A percentile compares a stretch with the other conserved stretches of the same genome.
phyloP scores from a whole-genome alignment of 2,888 invertebrate species.

The Ennomos erosarius region DNA sequence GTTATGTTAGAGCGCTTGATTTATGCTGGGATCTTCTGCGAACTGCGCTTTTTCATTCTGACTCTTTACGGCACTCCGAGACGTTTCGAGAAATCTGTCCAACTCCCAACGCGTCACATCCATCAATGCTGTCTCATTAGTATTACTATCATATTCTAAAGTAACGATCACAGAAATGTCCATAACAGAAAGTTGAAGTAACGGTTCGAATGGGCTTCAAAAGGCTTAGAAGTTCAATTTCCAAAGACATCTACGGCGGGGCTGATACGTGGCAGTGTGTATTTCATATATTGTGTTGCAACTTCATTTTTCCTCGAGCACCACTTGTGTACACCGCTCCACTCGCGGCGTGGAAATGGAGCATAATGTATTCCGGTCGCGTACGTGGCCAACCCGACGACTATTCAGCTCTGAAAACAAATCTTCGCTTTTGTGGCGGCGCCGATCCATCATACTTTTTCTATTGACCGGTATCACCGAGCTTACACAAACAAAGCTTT shows the following conservation, averaged over 20 bases:
- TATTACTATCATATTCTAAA: constrained; percentile 32
- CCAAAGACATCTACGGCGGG: constrained; percentile 49
- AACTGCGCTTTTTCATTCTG: constrained; percentile 16
- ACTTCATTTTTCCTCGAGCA: constrained; percentile 50
- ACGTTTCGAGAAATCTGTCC: constrained; percentile 14
- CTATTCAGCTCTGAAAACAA: constrained; percentile 82
- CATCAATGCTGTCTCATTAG: constrained; percentile 26
- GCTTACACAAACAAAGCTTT: constrained; percentile 82
- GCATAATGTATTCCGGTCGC: constrained; percentile 76
- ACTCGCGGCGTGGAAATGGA: constrained; percentile 45
- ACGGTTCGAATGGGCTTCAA: constrained; percentile 48
- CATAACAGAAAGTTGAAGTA: constrained; percentile 36
- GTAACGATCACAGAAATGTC: constrained; percentile 32
- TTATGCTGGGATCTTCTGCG: constrained; percentile 41
- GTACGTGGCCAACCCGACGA: constrained; percentile 71
- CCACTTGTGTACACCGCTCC: constrained; percentile 51
- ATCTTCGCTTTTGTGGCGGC: constrained; percentile 73
- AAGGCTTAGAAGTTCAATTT: constrained; percentile 51
- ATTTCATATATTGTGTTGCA: constrained; percentile 52
- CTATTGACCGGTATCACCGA: constrained; percentile 76
- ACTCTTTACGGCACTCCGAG: constrained; percentile 2
- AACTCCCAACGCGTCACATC: constrained; percentile 9
- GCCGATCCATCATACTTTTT: constrained; percentile 81
- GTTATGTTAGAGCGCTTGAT: constrained; percentile 51
- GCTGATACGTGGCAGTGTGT: constrained; percentile 47